These are phyloP conservation scores for Orycteropus afer DNA, from an alignment of 2,113 vertebrate genomes.

Conservation along the genomic window DNA sequence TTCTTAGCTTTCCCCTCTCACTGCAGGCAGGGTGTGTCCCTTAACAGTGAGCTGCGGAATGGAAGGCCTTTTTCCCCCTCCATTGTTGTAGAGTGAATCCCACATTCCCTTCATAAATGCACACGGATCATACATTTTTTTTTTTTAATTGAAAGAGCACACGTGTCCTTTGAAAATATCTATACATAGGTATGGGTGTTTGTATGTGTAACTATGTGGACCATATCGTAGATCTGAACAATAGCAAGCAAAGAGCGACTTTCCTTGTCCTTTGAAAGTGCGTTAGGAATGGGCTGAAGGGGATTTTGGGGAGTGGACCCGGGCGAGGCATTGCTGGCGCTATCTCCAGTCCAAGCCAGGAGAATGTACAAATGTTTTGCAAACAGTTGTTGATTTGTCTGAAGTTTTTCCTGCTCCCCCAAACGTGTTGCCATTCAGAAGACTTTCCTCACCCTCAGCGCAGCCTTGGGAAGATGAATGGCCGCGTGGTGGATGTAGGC, in stretches of 20 bases:
- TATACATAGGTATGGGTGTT: neutral
- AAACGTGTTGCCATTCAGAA: neutral
- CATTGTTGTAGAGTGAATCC: neutral
- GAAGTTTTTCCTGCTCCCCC: neutral
- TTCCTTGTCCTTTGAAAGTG: neutral
- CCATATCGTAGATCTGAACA: neutral
- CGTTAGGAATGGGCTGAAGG: neutral
- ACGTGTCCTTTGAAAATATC: neutral
- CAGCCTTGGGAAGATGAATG: fast-evolving
- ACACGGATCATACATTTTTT: neutral
- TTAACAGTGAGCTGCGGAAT: neutral
- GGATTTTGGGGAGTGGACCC: fast-evolving
- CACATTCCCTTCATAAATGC: neutral
- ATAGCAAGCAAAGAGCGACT: neutral
- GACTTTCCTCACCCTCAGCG: neutral
- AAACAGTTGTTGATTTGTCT: neutral
- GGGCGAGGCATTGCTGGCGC: fast-evolving
- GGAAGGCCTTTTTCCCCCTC: neutral
- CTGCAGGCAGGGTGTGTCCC: neutral
- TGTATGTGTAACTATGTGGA: neutral
- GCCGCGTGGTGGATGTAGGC: fast-evolving
- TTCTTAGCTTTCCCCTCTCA: neutral
- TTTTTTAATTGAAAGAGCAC: neutral
- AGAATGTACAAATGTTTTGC: neutral
- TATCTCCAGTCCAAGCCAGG: neutral